Conservation (phyloP, 2,888 invertebrate species). For the Conomelus anceps region DNA sequence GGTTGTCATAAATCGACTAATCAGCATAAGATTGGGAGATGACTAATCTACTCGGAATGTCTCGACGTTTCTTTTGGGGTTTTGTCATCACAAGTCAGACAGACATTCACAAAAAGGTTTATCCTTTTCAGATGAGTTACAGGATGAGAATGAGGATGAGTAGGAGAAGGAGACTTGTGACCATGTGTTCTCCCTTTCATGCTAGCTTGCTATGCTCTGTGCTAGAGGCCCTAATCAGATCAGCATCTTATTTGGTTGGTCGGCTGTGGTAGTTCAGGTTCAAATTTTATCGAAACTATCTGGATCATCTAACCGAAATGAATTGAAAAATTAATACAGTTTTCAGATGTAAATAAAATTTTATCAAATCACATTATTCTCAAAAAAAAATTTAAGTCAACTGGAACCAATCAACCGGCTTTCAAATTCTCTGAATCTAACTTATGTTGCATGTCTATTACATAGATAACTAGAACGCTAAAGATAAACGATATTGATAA, state of each 20-base stretch:
- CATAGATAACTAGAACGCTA: no score
- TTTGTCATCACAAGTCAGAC: neutral
- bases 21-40: neutral
- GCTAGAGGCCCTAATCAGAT: neutral
- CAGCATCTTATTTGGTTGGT: neutral
- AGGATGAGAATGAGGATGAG: neutral
- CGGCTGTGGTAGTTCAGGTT: neutral
- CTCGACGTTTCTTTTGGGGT: neutral
- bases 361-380: neutral
- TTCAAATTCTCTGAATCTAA: no score
- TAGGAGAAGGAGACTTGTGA: neutral
- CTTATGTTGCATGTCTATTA: no score
- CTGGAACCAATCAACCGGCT: no score
- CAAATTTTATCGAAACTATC: neutral
- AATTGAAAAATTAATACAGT: neutral
- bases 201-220: no score
- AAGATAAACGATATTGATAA: no score
- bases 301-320: neutral
- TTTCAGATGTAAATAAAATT: neutral
- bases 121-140: neutral
- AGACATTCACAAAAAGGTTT: neutral
- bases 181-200: neutral
- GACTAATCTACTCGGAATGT: neutral
- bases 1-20: neutral
- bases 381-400: no score